These are phyloP conservation scores for Poecilus cupreus DNA, from an alignment of 2,888 invertebrate species.

Conservation along the genomic window DNA sequence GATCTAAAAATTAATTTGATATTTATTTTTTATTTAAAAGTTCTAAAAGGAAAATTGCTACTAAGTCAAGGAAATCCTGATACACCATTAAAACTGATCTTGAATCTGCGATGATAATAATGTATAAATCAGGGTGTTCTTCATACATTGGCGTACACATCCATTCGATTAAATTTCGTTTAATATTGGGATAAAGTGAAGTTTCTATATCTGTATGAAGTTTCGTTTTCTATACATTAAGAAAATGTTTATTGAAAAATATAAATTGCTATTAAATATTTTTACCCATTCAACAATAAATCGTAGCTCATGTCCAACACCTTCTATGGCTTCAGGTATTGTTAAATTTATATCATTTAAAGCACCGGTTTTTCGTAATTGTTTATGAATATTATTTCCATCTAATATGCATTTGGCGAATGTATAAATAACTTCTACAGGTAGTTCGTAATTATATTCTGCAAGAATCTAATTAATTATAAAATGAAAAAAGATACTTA, in stretches of 20 bases:
- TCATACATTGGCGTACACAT: constrained; percentile 68
- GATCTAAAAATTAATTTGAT: constrained; percentile 68
- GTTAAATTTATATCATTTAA: constrained; percentile 73
- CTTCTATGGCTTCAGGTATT: constrained; percentile 75
- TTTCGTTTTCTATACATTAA: constrained; percentile 71
- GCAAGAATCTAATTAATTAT: constrained; percentile 26
- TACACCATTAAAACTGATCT: constrained; percentile 75
- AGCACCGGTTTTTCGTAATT: constrained; percentile 70
- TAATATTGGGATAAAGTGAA: constrained; percentile 72
- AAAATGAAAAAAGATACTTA: constrained; percentile 61
- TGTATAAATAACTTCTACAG: constrained; percentile 71
- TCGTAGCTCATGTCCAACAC: constrained; percentile 69
- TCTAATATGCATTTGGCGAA: constrained; percentile 76
- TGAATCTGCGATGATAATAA: constrained; percentile 74
- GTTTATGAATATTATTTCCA: constrained; percentile 76
- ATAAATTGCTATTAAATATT: constrained; percentile 28
- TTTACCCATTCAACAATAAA: constrained; percentile 71
- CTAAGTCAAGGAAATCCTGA: constrained; percentile 69
- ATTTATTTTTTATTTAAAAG: not conserved
- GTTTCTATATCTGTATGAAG: constrained; percentile 72
- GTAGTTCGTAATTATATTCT: constrained; percentile 25
- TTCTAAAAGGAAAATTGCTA: not conserved
- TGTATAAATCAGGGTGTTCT: constrained; percentile 70
- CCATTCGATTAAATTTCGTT: constrained; percentile 72
- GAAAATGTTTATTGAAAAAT: constrained; percentile 15